Base-by-base conservation (phyloP, 2,113 vertebrate species). In the Uropsilus gracilis region DNA sequence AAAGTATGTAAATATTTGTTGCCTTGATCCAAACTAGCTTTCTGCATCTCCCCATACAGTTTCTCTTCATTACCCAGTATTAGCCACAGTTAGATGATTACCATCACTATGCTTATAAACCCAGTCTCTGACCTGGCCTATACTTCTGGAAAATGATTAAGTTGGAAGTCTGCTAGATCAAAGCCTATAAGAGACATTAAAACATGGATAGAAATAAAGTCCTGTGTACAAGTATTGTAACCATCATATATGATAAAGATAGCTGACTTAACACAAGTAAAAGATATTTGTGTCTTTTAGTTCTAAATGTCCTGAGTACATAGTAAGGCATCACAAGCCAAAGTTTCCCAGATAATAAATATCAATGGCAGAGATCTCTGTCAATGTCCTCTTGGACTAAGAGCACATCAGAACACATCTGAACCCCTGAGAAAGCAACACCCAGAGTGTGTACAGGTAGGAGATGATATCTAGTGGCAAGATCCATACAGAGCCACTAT, bases 221-320 rank as follows among this genome's bases (percentile, higher is more conserved):
- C 34, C 44, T 61, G 10, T 5, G 30, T 81, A 46, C 28, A 88
- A 75, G 59, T 71, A 89, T 37, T 64, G 28, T 12, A 46, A 57
- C n/a, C 42, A 46, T 61, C 63, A 7, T 88, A 39, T 34, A 77
- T 28, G 53, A 77, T 42, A 11, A 78, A 16, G 44, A 90, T 39
- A 61, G 8, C 55, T 90, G 46, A 88, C 85, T 39, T 82, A 3
- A 34, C 9, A 61, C 77, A 32, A 66, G 17, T 73, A 24, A 76
- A 73, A 83, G 66, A 88, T 10, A 42, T 30, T 30, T 50, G 72
- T 92, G 71, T 69, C 30, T 92, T 95, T 81, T 85, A 66, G 57
- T 59, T 30, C 6, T 34, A 78, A 85, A 50, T 55, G 2, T 50
- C 42, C 44, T 50, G 20, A 69, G 9, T 34, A 32, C 10, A 1